Evolutionary conservation across 2,797 vertebrate genomes (phyloP).

Genomic region (Melanogrammus aeglefinus): DNA sequence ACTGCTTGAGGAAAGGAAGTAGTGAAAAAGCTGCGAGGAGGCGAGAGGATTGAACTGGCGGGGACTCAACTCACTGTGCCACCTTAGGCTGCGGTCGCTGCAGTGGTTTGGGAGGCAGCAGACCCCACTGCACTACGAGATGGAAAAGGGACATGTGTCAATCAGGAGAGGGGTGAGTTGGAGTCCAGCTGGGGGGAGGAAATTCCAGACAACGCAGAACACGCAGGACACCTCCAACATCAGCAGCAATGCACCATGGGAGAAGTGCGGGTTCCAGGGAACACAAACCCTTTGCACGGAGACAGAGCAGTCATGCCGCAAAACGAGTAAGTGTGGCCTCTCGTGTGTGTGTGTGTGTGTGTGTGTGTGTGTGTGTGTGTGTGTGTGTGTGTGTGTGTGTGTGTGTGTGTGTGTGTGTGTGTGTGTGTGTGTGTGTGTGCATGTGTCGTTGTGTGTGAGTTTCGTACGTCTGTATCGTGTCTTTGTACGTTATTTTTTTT

Average conservation of each 20-base stretch:
- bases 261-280: conserved; percentile 61
- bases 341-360: not conserved
- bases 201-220: conserved; percentile 54
- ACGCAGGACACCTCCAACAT: conserved; percentile 39
- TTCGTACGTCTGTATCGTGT: conserved; percentile 14
- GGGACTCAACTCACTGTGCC: conserved; percentile 29
- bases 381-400: conserved; percentile 11
- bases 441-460: not conserved
- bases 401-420: not conserved
- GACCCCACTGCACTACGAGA: conserved; percentile 44
- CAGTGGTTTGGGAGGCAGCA: conserved; percentile 32
- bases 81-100: conserved; percentile 15
- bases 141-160: conserved; percentile 66
- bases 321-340: conserved; percentile 76
- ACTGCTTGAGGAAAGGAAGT: conserved; percentile 22
- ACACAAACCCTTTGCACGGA: conserved; percentile 43
- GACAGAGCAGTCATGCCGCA: conserved; percentile 54
- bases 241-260: conserved; percentile 63
- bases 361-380: conserved; percentile 7
- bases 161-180: conserved; percentile 73
- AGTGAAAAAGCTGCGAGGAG: conserved; percentile 20
- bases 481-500: conserved; percentile 24
- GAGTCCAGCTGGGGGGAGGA: conserved; percentile 61
- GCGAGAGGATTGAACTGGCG: conserved; percentile 27
- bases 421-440: conserved; percentile 9